A percentile compares a stretch with the other conserved stretches of the same genome.
Evolutionary conservation across 2,797 vertebrate genomes (phyloP).

Genomic region (Takifugu ocellatus): DNA sequence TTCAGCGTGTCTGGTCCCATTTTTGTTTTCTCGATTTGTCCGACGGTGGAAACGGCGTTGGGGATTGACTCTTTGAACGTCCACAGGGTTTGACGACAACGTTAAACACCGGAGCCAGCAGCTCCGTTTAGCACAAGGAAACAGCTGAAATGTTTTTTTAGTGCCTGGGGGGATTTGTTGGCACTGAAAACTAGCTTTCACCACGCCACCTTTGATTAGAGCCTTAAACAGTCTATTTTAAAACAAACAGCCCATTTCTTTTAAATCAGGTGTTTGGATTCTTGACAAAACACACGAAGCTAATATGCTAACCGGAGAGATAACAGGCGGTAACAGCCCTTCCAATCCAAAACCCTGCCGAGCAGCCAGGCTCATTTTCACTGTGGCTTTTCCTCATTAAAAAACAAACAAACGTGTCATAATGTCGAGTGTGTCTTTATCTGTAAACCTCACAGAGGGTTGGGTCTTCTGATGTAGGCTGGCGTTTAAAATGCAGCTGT

Average conservation of each 20-base stretch:
- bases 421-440: neutral
- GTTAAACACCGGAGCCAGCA: slow-evolving; percentile 1
- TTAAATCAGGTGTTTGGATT: neutral
- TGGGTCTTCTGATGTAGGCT: neutral
- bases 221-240: neutral
- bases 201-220: neutral
- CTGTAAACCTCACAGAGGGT: neutral
- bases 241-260: neutral
- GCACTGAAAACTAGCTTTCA: neutral
- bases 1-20: slow-evolving; percentile 8
- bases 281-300: neutral
- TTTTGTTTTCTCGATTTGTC: slow-evolving; percentile 28
- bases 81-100: neutral
- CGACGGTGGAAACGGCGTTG: neutral
- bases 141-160: neutral
- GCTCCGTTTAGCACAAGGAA: neutral
- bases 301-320: too few species aligned
- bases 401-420: neutral
- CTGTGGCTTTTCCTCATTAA: neutral
- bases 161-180: too few species aligned
- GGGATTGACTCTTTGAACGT: too few species aligned
- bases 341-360: neutral
- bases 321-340: too few species aligned
- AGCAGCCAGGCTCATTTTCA: neutral
- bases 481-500: slow-evolving; percentile 3